phyloP scores from a whole-genome alignment of 2,113 vertebrate genomes.

The Agapornis roseicollis region DNA sequence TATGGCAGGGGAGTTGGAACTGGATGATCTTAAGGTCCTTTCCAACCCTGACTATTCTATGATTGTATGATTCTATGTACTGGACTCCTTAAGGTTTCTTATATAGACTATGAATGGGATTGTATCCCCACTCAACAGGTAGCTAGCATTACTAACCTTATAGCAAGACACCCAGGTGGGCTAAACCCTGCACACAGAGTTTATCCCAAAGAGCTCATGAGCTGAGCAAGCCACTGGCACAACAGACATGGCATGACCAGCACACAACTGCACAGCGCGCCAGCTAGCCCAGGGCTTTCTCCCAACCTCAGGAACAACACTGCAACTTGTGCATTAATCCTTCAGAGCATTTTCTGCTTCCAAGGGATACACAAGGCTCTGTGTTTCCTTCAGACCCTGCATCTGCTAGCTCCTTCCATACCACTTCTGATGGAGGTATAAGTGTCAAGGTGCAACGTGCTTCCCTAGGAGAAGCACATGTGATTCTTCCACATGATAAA shows the following conservation, averaged over 20 bases:
- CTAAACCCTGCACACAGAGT: neutral
- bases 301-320: fast-evolving
- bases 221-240: fast-evolving
- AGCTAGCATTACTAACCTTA: neutral
- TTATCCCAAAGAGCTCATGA: neutral
- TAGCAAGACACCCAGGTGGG: neutral
- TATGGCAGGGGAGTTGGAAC: no score
- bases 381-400: neutral
- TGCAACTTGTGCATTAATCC: neutral
- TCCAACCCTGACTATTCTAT: no score
- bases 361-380: fast-evolving
- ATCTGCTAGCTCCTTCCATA: neutral
- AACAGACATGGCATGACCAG: fast-evolving
- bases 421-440: neutral
- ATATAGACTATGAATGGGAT: fast-evolving
- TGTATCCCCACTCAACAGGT: neutral
- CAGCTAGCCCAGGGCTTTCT: neutral
- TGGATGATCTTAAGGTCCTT: no score
- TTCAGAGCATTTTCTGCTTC: neutral
- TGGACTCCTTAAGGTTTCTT: neutral
- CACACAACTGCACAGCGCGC: fast-evolving
- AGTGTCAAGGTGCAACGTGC: neutral
- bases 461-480: neutral
- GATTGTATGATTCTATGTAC: no score
- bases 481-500: neutral